phyloP scores from a whole-genome alignment of 2,888 invertebrate genomes.

The Tinea semifulvella region DNA sequence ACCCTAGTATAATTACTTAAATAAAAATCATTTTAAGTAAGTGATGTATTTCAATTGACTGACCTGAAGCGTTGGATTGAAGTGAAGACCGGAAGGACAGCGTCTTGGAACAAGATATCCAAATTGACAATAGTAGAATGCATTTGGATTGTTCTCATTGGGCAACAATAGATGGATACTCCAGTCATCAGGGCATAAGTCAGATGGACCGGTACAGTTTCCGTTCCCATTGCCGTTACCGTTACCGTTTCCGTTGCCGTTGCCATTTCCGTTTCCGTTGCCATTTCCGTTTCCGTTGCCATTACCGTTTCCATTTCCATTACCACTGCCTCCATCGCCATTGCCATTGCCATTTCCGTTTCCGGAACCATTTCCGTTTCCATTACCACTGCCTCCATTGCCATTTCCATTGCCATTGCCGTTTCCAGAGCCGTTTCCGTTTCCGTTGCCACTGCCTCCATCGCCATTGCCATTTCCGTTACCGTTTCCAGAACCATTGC shows the following conservation, averaged over 20 bases:
- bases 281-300: not conserved
- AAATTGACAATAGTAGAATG: slow-evolving; percentile 15
- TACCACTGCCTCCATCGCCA: not conserved
- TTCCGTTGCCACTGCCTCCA: not conserved
- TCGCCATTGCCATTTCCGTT: slow-evolving; percentile 10
- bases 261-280: not conserved
- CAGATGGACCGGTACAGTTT: slow-evolving; percentile 13
- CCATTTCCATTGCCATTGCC: not conserved
- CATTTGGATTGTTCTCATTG: slow-evolving; percentile 13
- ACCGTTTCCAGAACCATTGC: slow-evolving; percentile 12
- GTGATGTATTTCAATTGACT: no score
- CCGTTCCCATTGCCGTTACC: slow-evolving; percentile 13
- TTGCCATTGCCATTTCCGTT: slow-evolving; percentile 10
- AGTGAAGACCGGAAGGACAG: not conserved
- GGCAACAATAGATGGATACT: slow-evolving; percentile 17
- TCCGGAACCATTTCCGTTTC: slow-evolving; percentile 16
- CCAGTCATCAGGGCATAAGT: slow-evolving; percentile 28
- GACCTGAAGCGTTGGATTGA: not conserved
- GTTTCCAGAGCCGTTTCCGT: not conserved
- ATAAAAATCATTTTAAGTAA: no score
- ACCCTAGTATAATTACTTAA: no score
- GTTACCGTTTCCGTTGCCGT: not conserved
- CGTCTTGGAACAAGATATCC: slow-evolving; percentile 10
- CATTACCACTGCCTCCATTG: slow-evolving; percentile 5
- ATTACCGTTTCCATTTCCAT: not conserved